Evolutionary conservation across 2,888 invertebrate species (phyloP), one percentile per base, ranked within the genome.

Genomic region (Tipula confusa): DNA sequence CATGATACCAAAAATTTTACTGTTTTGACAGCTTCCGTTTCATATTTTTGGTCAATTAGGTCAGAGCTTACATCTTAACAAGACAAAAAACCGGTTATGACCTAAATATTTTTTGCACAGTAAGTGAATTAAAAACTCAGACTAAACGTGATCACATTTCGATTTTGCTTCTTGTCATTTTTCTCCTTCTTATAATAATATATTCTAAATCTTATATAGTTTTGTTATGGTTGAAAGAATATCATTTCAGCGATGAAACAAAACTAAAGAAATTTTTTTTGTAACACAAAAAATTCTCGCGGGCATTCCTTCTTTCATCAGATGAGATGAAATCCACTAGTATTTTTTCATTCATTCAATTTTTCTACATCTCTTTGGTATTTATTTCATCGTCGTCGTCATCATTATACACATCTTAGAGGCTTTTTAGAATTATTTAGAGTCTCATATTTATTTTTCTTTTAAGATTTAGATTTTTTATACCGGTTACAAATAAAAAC

Each of bases 221-320:
- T 48, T 64, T 64, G 64, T 64, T 64, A 64, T 64, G 9, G 9
- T 13, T 24, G 24, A 24, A 48, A 64, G 13, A 64, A 64, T 24
- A 24, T 18, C 7, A 64, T 64, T 64, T 64, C 24, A 24, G 18
- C 7, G 33, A 11, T 9, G 33, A n/a, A n/a, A n/a, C n/a, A n/a
- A 48, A 48, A 2, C 24, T 24, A 64, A n/a, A 64, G 24, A 24
- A 64, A 64, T 24, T 9, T n/a, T n/a, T n/a, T n/a, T n/a, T n/a
- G 9, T 64, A 64, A n/a, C n/a, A n/a, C 11, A 24, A 64, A 24
- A 64, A 64, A 64, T 64, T 24, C 24, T 64, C 64, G 64, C 64
- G 64, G 24, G 24, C 64, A 64, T 64, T 64, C 64, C 24, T 64
- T 64, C 64, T 64, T 64, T 64, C 64, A 64, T 64, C 64, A 64